Percentiles rank a stretch among this genome's conserved stretches.
Evolutionary conservation across 2,888 invertebrate species (phyloP).

Genomic region (Rosalia funebris): DNA sequence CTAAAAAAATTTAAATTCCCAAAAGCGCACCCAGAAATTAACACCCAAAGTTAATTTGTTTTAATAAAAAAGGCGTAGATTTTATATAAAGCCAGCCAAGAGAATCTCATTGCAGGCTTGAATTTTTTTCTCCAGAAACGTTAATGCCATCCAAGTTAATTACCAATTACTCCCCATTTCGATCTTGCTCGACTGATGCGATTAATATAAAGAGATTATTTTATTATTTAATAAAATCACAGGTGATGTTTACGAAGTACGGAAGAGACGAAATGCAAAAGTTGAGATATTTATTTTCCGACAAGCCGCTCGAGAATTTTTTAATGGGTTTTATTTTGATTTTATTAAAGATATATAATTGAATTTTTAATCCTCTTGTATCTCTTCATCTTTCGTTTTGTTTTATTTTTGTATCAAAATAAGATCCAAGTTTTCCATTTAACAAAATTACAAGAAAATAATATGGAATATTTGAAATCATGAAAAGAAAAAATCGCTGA

Average conservation of each 20-base stretch:
- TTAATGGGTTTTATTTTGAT: too few relatives aligned
- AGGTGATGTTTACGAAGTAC: neutral
- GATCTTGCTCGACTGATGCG: neutral
- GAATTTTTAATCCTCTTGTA: too few relatives aligned
- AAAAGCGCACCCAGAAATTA: constrained; percentile 12
- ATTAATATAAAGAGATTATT: neutral
- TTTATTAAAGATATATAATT: too few relatives aligned
- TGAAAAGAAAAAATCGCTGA: too few relatives aligned
- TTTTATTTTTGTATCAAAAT: too few relatives aligned
- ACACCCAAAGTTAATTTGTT: constrained; percentile 11
- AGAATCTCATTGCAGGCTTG: constrained; percentile 2
- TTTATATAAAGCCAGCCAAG: constrained; percentile 10
- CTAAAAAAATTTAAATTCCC: constrained; percentile 17
- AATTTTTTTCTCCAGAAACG: neutral
- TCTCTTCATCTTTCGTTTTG: too few relatives aligned
- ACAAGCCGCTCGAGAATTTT: too few relatives aligned
- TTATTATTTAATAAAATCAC: neutral
- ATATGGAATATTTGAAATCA: too few relatives aligned
- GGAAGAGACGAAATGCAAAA: neutral
- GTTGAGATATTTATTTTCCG: neutral
- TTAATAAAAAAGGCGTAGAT: constrained; percentile 15
- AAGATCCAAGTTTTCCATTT: too few relatives aligned
- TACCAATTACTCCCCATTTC: constrained; percentile 6
- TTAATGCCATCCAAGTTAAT: constrained; percentile 19
- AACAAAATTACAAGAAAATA: too few relatives aligned